Percentiles rank a stretch among this genome's conserved stretches.
Conservation (phyloP, 37 sponge, comb jelly and placozoan species). For the Bolinopsis microptera region DNA sequence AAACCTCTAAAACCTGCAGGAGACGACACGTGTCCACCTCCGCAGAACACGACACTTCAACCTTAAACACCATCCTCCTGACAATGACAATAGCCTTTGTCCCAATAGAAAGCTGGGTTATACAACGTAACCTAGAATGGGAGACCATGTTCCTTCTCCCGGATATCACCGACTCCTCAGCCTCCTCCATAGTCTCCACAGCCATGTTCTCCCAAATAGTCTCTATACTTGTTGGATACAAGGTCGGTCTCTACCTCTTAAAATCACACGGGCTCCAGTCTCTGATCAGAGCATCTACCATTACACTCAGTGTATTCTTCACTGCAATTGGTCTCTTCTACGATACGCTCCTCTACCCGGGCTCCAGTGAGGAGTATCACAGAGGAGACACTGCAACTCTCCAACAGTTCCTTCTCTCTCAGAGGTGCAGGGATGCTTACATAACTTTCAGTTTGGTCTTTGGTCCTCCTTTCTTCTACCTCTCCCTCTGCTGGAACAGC, state of each 20-base stretch:
- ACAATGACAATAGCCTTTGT: not conserved
- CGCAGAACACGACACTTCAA: too few relatives aligned
- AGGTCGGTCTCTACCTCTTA: not conserved
- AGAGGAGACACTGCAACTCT: not conserved
- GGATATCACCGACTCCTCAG: not conserved
- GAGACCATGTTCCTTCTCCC: not conserved
- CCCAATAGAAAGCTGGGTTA: conserved; percentile 13
- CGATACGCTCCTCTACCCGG: not conserved
- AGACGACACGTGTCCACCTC: too few relatives aligned
- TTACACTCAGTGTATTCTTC: not conserved
- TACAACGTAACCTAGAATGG: conserved; percentile 6
- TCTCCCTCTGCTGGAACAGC: not conserved
- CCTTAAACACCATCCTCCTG: not conserved
- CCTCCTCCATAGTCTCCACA: not conserved
- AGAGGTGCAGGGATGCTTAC: not conserved
- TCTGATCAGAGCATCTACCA: not conserved
- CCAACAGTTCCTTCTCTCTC: not conserved
- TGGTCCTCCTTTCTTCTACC: conserved; percentile 1
- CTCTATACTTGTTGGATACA: not conserved
- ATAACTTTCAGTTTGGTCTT: not conserved
- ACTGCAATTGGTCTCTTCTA: not conserved
- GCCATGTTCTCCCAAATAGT: not conserved
- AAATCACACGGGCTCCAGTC: not conserved
- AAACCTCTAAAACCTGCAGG: too few relatives aligned
- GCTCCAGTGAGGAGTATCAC: not conserved